A percentile compares a stretch with the other conserved stretches of the same genome.
Evolutionary conservation across 2,888 invertebrate genomes (phyloP).

Genomic region (Allygus modestus): DNA sequence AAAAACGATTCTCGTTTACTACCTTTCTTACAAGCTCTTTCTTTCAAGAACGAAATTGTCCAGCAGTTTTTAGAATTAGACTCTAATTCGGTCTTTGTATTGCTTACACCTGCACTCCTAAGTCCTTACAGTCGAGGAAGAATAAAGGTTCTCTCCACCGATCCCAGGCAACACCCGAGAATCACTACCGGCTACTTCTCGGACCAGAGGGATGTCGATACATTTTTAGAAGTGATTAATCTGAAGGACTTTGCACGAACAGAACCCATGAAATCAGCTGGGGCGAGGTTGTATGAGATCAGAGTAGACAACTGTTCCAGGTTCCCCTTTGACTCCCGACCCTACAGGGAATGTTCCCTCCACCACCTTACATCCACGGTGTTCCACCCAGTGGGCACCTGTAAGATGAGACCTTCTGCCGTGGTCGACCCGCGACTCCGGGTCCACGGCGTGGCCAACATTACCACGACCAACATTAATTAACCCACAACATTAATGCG

Average conservation of each 20-base stretch:
- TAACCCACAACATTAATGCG: conserved; percentile 34
- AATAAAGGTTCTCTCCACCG: neutral
- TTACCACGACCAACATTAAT: too few species aligned
- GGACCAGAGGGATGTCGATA: conserved; percentile 15
- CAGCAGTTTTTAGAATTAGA: neutral
- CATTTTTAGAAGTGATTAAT: conserved; percentile 25
- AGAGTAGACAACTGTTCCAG: neutral
- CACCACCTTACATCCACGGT: neutral
- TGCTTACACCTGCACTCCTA: neutral
- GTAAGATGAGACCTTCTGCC: neutral
- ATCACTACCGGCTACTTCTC: conserved; percentile 34
- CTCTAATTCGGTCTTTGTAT: neutral
- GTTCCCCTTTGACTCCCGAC: neutral
- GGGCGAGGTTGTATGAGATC: conserved; percentile 45
- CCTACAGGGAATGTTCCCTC: conserved; percentile 15
- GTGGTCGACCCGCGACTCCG: conserved; percentile 14
- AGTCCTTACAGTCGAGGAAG: conserved; percentile 17
- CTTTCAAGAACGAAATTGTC: neutral
- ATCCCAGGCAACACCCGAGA: neutral
- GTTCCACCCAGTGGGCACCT: conserved; percentile 55
- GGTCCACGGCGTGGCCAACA: conserved; percentile 6
- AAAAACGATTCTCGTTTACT: neutral
- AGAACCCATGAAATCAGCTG: conserved; percentile 37
- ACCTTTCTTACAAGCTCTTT: neutral
- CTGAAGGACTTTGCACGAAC: conserved; percentile 27